phyloP scores from a whole-genome alignment of 2,113 vertebrate genomes.

The Blennius ocellaris region DNA sequence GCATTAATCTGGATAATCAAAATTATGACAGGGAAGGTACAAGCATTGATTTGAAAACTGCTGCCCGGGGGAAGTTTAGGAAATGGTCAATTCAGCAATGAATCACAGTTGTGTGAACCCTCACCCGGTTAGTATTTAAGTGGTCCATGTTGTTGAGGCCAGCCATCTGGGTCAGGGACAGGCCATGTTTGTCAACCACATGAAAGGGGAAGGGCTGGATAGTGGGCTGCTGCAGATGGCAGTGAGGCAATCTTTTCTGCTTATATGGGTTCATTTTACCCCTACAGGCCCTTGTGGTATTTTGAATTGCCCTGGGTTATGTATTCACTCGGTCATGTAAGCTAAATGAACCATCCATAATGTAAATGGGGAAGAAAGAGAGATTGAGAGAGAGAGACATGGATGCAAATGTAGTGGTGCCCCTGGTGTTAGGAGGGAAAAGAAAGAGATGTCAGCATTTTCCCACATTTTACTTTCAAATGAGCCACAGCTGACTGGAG shows the following conservation, averaged over 20 bases:
- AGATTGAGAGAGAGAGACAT: conserved; percentile 66
- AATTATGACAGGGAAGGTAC: background rate
- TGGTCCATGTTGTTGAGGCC: conserved; percentile 8
- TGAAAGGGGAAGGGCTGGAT: conserved; percentile 41
- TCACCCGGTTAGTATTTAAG: conserved; percentile 18
- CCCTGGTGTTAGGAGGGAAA: conserved; percentile 62
- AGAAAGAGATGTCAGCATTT: conserved; percentile 74
- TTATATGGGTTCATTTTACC: conserved; percentile 61
- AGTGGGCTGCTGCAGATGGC: conserved; percentile 50
- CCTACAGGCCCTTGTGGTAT: conserved; percentile 63
- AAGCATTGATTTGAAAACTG: background rate
- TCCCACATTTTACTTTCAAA: conserved; percentile 75
- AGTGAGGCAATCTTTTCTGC: conserved; percentile 67
- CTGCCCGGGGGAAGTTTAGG: conserved; percentile 15
- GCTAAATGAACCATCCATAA: conserved; percentile 83
- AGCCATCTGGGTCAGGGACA: conserved; percentile 18
- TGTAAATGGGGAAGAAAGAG: conserved; percentile 77
- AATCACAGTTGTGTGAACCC: conserved; percentile 20
- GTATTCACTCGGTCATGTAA: conserved; percentile 78
- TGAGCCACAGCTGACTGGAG: conserved; percentile 62
- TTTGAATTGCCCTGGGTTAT: conserved; percentile 76
- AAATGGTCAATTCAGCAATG: conserved; percentile 8
- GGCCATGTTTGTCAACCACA: conserved; percentile 36
- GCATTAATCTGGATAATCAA: conserved; percentile 1
- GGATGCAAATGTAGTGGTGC: conserved; percentile 66